Conservation (phyloP, 2,113 vertebrate genomes). For the Diadophis punctatus region DNA sequence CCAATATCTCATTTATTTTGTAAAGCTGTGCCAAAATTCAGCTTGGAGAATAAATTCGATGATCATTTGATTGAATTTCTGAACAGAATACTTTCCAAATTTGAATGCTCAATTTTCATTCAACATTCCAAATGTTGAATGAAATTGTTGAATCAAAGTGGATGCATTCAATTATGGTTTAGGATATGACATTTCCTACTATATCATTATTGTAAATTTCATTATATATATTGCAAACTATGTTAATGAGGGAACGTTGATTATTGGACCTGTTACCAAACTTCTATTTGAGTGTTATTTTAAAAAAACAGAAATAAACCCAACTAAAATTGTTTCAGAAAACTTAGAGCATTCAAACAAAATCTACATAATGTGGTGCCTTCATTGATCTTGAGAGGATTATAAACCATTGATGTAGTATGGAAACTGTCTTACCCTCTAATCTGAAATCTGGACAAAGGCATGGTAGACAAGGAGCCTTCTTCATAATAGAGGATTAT, state of each 20-base stretch:
- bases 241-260: background rate
- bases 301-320: background rate
- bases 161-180: background rate
- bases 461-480: background rate
- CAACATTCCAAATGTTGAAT: background rate
- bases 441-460: background rate
- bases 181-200: background rate
- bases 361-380: background rate
- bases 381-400: background rate
- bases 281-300: background rate
- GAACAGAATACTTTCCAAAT: background rate
- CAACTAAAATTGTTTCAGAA: background rate
- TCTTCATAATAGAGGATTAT: background rate
- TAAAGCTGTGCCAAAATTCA: background rate
- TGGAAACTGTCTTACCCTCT: background rate
- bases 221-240: background rate
- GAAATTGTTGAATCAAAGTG: background rate
- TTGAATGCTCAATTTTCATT: background rate
- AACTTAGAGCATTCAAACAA: background rate
- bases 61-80: background rate
- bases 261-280: background rate
- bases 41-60: background rate
- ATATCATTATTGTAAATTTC: background rate
- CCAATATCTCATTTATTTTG: background rate
- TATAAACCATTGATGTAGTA: background rate